A percentile compares a stretch with the other conserved stretches of the same genome.
Conservation (phyloP, 2,797 vertebrate species). For the Tympanoctomys barrerae region DNA sequence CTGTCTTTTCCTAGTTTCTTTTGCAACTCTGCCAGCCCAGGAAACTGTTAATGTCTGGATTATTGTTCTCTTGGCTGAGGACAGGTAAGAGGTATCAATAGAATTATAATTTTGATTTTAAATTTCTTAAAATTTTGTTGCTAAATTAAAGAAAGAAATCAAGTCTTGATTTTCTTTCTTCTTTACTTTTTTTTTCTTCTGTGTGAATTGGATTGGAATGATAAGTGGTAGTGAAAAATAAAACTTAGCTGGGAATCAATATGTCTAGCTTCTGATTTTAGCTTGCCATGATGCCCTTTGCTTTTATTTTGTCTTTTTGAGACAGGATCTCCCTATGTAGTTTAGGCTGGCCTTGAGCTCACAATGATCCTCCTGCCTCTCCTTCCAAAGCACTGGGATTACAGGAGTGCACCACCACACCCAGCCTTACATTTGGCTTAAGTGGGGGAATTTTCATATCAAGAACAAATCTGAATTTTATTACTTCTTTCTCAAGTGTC, state of each 20-base stretch:
- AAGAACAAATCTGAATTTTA: neutral
- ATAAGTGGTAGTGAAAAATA: neutral
- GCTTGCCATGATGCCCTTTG: neutral
- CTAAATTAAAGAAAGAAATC: neutral
- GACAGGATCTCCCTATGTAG: too few relatives aligned
- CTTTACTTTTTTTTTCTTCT: slow-evolving; percentile 2
- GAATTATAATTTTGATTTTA: neutral
- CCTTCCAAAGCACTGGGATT: too few relatives aligned
- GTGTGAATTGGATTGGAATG: neutral
- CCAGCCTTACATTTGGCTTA: neutral
- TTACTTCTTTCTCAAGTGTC: neutral
- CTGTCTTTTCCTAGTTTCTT: neutral
- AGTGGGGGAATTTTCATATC: neutral
- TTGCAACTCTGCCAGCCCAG: neutral
- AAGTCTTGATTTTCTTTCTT: neutral
- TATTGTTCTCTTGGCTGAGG: neutral
- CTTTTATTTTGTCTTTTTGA: too few relatives aligned
- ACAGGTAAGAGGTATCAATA: neutral
- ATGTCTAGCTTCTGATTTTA: neutral
- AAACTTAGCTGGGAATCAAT: neutral
- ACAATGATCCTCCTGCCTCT: too few relatives aligned
- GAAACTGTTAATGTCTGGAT: neutral
- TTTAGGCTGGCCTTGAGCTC: too few relatives aligned
- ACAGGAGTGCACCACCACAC: too few relatives aligned
- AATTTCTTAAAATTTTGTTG: neutral